A percentile compares a stretch with the other conserved stretches of the same genome.
phyloP scores from a whole-genome alignment of 2,113 vertebrate genomes.

The Mesitornis unicolor region DNA sequence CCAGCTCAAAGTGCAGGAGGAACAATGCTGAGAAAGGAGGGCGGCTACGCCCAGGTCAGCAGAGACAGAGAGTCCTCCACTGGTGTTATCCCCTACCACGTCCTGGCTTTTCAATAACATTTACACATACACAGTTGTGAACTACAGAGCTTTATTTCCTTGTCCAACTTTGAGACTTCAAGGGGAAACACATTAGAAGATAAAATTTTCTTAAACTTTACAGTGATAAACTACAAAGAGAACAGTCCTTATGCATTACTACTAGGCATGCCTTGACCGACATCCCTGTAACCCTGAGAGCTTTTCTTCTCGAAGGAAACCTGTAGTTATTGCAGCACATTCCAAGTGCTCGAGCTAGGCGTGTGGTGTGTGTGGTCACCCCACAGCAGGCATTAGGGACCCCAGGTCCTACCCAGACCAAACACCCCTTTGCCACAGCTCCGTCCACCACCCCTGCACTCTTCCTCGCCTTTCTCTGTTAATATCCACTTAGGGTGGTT shows the following conservation, averaged over 20 bases:
- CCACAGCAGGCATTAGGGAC: neutral
- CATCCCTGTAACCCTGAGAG: neutral
- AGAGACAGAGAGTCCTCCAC: neutral
- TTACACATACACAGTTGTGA: neutral
- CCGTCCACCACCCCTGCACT: neutral
- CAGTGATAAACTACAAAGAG: neutral
- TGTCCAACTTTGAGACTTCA: neutral
- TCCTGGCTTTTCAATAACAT: constrained; percentile 19
- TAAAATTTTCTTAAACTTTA: neutral
- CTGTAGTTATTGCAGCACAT: fast-evolving
- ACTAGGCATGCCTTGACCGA: neutral
- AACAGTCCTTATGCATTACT: neutral
- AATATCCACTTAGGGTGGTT: fast-evolving
- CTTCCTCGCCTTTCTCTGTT: neutral
- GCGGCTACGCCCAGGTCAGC: constrained; percentile 56
- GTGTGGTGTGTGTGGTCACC: fast-evolving
- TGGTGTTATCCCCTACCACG: neutral
- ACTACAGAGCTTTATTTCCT: neutral
- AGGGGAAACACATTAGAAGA: neutral
- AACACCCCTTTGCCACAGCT: neutral
- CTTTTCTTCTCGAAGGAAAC: neutral
- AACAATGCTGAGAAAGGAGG: constrained; percentile 73
- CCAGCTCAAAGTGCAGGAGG: neutral
- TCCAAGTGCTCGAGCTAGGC: neutral
- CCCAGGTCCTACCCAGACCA: neutral